A percentile compares a stretch with the other conserved stretches of the same genome.
phyloP scores from a whole-genome alignment of 2,888 invertebrate genomes.

The Tachina grossa region DNA sequence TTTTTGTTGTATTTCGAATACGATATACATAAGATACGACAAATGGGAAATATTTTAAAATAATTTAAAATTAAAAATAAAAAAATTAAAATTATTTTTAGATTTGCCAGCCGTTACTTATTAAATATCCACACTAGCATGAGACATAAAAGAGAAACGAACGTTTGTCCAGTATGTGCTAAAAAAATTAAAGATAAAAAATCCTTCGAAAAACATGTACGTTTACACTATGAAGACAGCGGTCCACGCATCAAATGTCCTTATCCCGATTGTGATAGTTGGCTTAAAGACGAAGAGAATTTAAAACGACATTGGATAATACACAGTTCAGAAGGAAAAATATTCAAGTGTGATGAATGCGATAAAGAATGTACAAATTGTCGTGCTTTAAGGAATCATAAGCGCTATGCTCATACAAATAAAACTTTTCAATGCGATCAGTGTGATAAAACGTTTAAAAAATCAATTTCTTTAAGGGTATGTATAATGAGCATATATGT shows the following conservation, averaged over 20 bases:
- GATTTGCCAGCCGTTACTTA: slow-evolving; percentile 78
- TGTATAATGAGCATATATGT: background rate
- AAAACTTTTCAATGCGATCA: slow-evolving; percentile 77
- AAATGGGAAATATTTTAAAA: background rate
- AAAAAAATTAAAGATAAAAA: slow-evolving; percentile 81
- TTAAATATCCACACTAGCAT: slow-evolving; percentile 77
- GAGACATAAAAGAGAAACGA: slow-evolving; percentile 78
- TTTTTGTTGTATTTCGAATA: no score
- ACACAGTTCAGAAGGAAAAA: slow-evolving; percentile 75
- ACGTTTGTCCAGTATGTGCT: slow-evolving; percentile 81
- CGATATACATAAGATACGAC: no score
- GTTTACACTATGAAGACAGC: slow-evolving; percentile 79
- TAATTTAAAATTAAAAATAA: background rate
- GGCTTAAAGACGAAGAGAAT: slow-evolving; percentile 81
- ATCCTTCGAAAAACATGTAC: slow-evolving; percentile 79
- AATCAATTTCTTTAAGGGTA: slow-evolving; percentile 80
- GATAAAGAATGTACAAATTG: slow-evolving; percentile 80
- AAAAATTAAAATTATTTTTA: slow-evolving; percentile 51
- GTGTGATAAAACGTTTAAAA: slow-evolving; percentile 82
- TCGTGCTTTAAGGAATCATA: slow-evolving; percentile 80
- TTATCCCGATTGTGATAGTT: slow-evolving; percentile 80
- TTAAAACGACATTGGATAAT: slow-evolving; percentile 79
- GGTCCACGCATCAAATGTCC: slow-evolving; percentile 81
- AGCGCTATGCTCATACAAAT: slow-evolving; percentile 80
- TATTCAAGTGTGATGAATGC: slow-evolving; percentile 77